These are phyloP conservation scores for Apostichopus leukothele DNA, from an alignment of 53 echinoderm and acorn worm species.

Conservation along the genomic window DNA sequence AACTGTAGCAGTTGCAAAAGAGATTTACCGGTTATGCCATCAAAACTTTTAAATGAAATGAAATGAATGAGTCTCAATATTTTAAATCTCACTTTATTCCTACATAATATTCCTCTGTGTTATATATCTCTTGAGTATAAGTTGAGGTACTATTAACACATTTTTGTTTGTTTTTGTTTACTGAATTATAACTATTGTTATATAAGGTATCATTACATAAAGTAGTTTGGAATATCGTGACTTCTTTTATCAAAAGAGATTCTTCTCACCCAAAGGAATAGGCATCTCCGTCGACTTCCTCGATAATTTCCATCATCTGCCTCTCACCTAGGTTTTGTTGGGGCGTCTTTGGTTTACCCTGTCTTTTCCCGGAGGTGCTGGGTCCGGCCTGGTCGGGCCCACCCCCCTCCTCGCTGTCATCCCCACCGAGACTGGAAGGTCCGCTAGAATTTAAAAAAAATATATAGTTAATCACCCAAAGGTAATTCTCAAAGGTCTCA, in stretches of 20 bases:
- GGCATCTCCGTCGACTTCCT: conserved; percentile 20
- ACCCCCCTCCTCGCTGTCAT: conserved; percentile 49
- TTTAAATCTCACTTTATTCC: no score
- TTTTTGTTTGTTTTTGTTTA: no score
- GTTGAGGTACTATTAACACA: no score
- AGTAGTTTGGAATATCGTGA: no score
- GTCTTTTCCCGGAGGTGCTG: conserved; percentile 53
- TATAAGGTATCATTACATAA: no score
- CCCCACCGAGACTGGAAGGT: conserved; percentile 60
- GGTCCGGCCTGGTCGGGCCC: conserved; percentile 57
- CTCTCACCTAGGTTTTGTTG: conserved; percentile 90
- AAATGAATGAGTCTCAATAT: no score
- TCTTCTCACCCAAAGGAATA: conserved; percentile 8
- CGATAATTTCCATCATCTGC: conserved; percentile 69
- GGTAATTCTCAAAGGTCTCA: no score
- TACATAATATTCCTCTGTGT: no score
- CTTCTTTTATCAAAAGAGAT: no score
- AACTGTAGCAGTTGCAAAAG: background rate
- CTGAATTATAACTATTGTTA: no score
- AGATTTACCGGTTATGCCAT: background rate
- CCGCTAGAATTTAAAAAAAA: conserved; percentile 55
- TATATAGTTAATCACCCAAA: background rate
- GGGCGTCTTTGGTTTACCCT: conserved; percentile 78
- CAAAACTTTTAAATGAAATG: no score
- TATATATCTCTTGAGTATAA: no score